A percentile compares a stretch with the other conserved stretches of the same genome.
phyloP scores from a whole-genome alignment of 2,797 vertebrate species.

The Eospalax fontanierii region DNA sequence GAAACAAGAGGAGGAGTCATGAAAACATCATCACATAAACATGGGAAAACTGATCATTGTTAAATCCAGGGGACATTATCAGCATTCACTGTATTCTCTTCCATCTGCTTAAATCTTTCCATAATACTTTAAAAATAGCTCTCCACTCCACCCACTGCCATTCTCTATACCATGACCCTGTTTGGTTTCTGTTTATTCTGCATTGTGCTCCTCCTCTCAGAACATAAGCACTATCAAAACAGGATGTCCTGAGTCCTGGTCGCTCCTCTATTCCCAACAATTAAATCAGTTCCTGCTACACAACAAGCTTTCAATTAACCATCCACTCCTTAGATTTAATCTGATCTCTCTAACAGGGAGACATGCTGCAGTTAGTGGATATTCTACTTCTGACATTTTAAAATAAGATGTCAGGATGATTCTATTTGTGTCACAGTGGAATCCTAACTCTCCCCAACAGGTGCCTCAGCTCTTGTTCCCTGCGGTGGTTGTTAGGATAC shows the following conservation, averaged over 20 bases:
- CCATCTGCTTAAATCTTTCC: neutral
- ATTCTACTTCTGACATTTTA: slow-evolving; percentile 36
- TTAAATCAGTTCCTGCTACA: neutral
- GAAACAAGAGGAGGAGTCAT: neutral
- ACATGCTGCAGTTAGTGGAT: neutral
- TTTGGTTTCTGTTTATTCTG: neutral
- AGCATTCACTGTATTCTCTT: neutral
- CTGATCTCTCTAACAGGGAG: neutral
- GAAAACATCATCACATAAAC: neutral
- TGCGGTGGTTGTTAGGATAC: neutral
- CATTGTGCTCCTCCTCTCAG: neutral
- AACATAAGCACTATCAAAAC: neutral
- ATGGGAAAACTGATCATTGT: neutral
- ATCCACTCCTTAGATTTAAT: neutral
- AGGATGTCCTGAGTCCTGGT: neutral
- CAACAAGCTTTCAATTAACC: neutral
- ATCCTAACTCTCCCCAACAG: neutral
- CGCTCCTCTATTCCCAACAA: neutral
- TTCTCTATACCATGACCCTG: neutral
- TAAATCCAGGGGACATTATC: neutral
- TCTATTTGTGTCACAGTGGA: neutral
- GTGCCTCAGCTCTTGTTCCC: neutral
- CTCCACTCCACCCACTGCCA: neutral
- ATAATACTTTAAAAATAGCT: neutral
- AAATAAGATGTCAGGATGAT: neutral